A percentile compares a stretch with the other conserved stretches of the same genome.
phyloP scores from a whole-genome alignment of 2,797 vertebrate genomes.

The Chelonia mydas region DNA sequence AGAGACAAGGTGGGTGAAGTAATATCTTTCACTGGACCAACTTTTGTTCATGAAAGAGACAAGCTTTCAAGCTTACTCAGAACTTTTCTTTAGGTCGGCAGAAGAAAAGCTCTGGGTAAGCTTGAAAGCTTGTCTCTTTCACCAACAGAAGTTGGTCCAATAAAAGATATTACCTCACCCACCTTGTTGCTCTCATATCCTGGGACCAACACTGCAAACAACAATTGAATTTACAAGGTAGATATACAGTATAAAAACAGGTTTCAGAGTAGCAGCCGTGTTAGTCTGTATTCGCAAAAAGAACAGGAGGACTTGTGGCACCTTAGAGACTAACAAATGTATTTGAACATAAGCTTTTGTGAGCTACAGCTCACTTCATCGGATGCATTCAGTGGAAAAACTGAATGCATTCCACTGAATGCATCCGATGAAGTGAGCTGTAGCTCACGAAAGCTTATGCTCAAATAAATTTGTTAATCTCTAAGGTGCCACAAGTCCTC shows the following conservation, averaged over 20 bases:
- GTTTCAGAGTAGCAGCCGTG: too few species aligned
- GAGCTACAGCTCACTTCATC: too few species aligned
- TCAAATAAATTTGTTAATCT: too few species aligned
- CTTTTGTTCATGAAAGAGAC: not conserved
- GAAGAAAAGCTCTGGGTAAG: not conserved
- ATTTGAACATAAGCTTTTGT: too few species aligned
- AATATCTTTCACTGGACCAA: not conserved
- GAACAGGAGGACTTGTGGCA: too few species aligned
- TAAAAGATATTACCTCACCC: not conserved
- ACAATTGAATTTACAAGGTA: slow-evolving; percentile 51
- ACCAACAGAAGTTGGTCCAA: not conserved
- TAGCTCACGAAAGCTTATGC: too few species aligned
- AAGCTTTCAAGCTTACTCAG: not conserved
- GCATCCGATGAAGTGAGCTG: too few species aligned
- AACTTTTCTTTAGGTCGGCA: not conserved
- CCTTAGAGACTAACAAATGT: too few species aligned
- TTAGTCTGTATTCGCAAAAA: too few species aligned
- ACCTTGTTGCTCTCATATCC: not conserved
- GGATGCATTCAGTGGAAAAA: too few species aligned
- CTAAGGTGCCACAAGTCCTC: too few species aligned
- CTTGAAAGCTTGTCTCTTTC: not conserved
- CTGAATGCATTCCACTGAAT: too few species aligned
- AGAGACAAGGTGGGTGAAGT: not conserved
- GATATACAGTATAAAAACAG: slow-evolving; percentile 46
- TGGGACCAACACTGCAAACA: not conserved